Evolutionary conservation across 2,888 invertebrate species (phyloP), one percentile per base, ranked within the genome.

Genomic region (Ophion obscuratus): DNA sequence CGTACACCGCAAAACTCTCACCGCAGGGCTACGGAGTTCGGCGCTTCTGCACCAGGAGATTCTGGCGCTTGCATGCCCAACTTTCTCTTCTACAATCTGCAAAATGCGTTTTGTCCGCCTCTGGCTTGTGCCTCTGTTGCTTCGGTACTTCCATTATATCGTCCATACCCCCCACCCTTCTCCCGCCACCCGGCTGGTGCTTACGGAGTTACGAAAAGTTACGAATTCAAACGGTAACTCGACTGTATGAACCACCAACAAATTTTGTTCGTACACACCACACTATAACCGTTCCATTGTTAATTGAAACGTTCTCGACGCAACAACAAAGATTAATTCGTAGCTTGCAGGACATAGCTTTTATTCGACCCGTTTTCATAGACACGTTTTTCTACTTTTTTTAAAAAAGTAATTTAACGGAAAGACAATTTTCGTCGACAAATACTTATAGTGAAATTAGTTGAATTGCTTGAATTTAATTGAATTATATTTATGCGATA

Each of bases 41-140:
- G 17, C 40, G 78, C 24, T 66, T 67, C 59, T 78, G 66, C 77
- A 78, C 74, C 57, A 68, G 44, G 31, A 70, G 68, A 75, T 74
- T 79, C 74, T 53, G 20, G 53, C 57, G 44, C 59, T 66, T 11
- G 62, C 10, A 61, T 36, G 77, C 67, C 44, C 53, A 79, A 83
- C 83, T 83, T 70, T 57, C 61, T 44, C 40, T 53, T 44, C 53
- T 70, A 68, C 78, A 70, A 70, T 83, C 78, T 75, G 59, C 77
- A 59, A 81, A 81, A 75, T 66, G 75, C 84, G 74, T 71, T 81
- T 80, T 74, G 74, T 61, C 27, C 74, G 31, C 67, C 61, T 53
- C 73, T 70, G 61, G 67, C 66, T 74, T 47, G 64, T 62, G 47
- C 83, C 64, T 57, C 73, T 44, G 47, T 79, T 74, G 24, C 79